Base-by-base conservation (phyloP, 2,888 invertebrate genomes). In the Netelia virgata region DNA sequence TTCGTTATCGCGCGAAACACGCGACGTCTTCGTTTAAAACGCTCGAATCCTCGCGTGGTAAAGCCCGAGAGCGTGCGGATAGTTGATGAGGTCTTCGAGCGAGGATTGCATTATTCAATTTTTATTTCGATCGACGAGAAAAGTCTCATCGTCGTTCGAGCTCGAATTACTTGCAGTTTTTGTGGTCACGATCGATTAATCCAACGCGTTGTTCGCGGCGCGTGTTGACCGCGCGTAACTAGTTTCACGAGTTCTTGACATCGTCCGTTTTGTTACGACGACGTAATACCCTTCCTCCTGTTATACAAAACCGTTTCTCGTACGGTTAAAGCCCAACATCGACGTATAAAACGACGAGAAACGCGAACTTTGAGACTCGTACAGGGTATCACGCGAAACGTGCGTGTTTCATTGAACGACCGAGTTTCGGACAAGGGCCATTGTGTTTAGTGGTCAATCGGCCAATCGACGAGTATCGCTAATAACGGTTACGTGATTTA, bases 331-430 rank as follows among this genome's bases (percentile, higher is more conserved):
- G n/a, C n/a, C 23, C 23, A 28, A 28, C 28, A 0, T 5, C 28
- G 28, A 28, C 5, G 28, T 28, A 28, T 28, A 28, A 28, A 28
- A 3, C 28, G 28, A 3, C 9, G n/a, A 9, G 14, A 57, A 18
- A 10, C 57, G 16, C 57, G 77, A 77, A 77, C 77, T 77, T 77
- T 69, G 77, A 77, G n/a, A 61, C 77, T 43, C 11, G n/a, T 57
- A 10, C 28, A n/a, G n/a, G n/a, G 28, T 28, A 69, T 77, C 77
- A 61, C 77, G 61, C 36, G 69, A 53, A 77, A 28, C 28, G 23
- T 14, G 57, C 14, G 61, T 77, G 69, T 61, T 69, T 69, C 50
- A 69, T 69, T 63, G 47, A 77, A 14, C 50, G 69, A 59, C 23
- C 23, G 23, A 77, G 59, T 77, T 77, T 69, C 77, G 18, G 68